Base-by-base conservation (phyloP, 2,888 invertebrate species). In the Ellobium chinense region DNA sequence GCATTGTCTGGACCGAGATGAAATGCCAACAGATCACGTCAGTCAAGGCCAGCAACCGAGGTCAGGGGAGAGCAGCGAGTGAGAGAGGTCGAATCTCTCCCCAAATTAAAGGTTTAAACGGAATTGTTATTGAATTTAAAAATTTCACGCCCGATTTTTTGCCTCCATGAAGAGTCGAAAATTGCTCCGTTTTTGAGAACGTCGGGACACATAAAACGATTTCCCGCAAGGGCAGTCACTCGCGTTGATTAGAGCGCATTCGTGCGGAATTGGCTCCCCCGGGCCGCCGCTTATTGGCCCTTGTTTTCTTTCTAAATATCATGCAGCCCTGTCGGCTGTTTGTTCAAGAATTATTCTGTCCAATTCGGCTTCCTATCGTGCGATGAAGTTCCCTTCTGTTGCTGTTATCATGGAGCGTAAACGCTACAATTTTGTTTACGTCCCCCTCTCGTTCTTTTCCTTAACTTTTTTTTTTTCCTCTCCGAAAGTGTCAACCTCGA, bases 261-360 rank as follows among this genome's bases (percentile, higher is more conserved):
- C 39, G 21, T 36, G 39, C n/a, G 21, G 39, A 74, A 74, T 37
- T 37, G 62, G 39, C 63, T 63, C 21, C 39, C 63, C 14, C 34
- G 27, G 73, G 56, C 14, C 7, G 58, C 14, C 58, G 58, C 58
- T 58, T 58, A n/a, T n/a, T n/a, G 14, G 58, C 58, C 14, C 58
- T n/a, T 58, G 58, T 58, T 58, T 58, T n/a, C 14, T 18, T n/a
- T 58, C 58, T 58, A 58, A 58, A 58, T n/a, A 58, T 58, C 58
- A 14, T 14, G 58, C 21, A 58, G 14, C 14, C 21, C 58, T 4
- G 4, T 58, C 18, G 58, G 58, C 58, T 58, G 58, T 58, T 58
- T 58, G 58, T 58, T 58, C n/a, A 58, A n/a, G 58, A 58, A 58
- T 58, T 58, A 58, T 58, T 58, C 58, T 58, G 14, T 24, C 21